Evolutionary conservation across 2,113 vertebrate genomes (phyloP).

Genomic region (Sylvia atricapilla): DNA sequence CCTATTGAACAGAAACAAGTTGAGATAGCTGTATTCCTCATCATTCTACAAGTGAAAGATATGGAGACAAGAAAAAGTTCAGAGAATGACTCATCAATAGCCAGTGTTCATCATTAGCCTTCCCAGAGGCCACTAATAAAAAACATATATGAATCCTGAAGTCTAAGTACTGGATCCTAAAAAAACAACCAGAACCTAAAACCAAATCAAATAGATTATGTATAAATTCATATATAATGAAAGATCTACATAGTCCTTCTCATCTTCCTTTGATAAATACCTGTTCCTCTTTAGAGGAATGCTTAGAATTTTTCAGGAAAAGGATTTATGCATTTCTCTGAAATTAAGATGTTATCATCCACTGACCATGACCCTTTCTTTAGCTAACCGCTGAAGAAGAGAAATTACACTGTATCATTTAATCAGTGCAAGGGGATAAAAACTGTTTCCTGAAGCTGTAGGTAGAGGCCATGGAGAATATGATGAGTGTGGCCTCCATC

Average conservation of each 20-base stretch:
- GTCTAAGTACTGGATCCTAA: background rate
- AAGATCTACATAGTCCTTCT: background rate
- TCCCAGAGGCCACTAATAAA: background rate
- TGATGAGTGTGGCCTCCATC: background rate
- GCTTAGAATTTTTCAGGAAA: background rate
- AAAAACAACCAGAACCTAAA: background rate
- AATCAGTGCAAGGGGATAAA: background rate
- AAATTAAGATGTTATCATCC: background rate
- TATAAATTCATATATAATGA: background rate
- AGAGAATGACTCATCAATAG: background rate
- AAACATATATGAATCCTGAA: background rate
- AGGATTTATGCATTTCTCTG: background rate
- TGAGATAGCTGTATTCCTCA: background rate
- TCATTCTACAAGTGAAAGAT: background rate
- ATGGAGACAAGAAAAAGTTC: background rate
- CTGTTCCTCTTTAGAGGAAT: background rate
- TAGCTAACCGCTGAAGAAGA: background rate
- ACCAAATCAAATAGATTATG: background rate
- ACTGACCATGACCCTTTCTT: background rate
- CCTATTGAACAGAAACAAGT: background rate
- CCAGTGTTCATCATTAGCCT: background rate
- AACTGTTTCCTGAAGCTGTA: background rate
- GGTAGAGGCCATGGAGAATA: background rate
- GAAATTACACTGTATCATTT: background rate
- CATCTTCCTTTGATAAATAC: background rate